Evolutionary conservation across 2,113 vertebrate genomes (phyloP).

Genomic region (Sclerurus mexicanus): DNA sequence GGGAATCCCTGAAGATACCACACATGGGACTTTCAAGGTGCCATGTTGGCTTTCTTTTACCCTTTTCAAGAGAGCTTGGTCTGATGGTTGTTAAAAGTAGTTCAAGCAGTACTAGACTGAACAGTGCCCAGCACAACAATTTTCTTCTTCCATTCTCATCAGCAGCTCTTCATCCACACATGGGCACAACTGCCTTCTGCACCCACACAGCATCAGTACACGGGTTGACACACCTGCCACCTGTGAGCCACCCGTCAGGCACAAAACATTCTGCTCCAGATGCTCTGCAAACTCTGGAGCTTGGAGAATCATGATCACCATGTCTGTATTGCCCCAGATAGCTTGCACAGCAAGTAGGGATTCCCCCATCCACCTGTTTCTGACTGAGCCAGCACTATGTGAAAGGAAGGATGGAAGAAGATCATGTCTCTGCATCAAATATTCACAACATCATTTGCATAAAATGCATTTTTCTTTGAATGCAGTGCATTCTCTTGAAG

Average conservation of each 20-base stretch:
- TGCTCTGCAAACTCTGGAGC: background rate
- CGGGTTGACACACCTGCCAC: accelerated
- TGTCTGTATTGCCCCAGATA: accelerated
- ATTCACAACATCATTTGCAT: background rate
- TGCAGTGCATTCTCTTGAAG: background rate
- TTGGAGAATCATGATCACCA: background rate
- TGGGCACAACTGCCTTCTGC: background rate
- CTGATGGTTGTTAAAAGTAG: background rate
- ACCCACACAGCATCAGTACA: background rate
- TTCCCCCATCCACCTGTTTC: background rate
- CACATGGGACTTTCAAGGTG: background rate
- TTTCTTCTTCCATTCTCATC: background rate
- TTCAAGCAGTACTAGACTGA: background rate
- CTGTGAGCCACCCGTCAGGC: background rate
- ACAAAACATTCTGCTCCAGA: background rate
- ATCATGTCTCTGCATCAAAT: background rate
- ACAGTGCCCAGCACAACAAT: background rate
- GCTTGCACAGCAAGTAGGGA: background rate
- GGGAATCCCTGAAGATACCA: background rate
- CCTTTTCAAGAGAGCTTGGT: background rate
- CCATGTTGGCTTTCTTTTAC: background rate
- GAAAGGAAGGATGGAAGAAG: background rate
- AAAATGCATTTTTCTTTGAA: background rate
- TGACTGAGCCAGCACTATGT: background rate
- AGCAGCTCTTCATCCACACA: background rate